Evolutionary conservation across 2,888 invertebrate genomes (phyloP).

Genomic region (Xanthorhoe designata): DNA sequence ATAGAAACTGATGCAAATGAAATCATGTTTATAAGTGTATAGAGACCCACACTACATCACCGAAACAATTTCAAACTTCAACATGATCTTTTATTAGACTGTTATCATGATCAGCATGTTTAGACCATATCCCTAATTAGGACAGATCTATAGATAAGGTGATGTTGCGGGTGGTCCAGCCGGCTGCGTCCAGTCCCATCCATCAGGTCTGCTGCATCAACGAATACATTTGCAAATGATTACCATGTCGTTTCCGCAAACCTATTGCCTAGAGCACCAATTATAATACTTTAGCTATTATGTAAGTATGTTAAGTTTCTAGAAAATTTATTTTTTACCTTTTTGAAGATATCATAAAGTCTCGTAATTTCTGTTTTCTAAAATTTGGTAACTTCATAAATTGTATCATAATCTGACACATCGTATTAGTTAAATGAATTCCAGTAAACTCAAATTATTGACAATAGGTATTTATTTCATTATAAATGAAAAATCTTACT

Average conservation of each 20-base stretch:
- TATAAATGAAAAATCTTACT: too few relatives aligned
- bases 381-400: too few relatives aligned
- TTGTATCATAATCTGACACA: too few relatives aligned
- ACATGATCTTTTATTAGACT: not conserved
- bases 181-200: conserved; percentile 34
- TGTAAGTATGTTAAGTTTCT: not conserved
- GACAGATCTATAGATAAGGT: conserved; percentile 52
- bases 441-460: too few relatives aligned
- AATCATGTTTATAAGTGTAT: too few relatives aligned
- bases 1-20: too few relatives aligned
- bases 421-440: too few relatives aligned
- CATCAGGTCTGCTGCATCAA: conserved; percentile 36
- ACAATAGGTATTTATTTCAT: too few relatives aligned
- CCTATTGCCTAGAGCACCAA: conserved; percentile 13
- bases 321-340: not conserved
- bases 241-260: conserved; percentile 24
- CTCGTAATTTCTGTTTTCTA: too few relatives aligned
- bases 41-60: not conserved
- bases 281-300: not conserved
- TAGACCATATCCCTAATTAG: conserved; percentile 69
- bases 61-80: not conserved
- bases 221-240: conserved; percentile 32
- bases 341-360: too few relatives aligned
- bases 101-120: conserved; percentile 49
- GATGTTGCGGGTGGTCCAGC: conserved; percentile 58